Percentiles rank a stretch among this genome's conserved stretches.
Evolutionary conservation across 1,140 invertebrate species (phyloP).

Genomic region (Elymnias hypermnestra): DNA sequence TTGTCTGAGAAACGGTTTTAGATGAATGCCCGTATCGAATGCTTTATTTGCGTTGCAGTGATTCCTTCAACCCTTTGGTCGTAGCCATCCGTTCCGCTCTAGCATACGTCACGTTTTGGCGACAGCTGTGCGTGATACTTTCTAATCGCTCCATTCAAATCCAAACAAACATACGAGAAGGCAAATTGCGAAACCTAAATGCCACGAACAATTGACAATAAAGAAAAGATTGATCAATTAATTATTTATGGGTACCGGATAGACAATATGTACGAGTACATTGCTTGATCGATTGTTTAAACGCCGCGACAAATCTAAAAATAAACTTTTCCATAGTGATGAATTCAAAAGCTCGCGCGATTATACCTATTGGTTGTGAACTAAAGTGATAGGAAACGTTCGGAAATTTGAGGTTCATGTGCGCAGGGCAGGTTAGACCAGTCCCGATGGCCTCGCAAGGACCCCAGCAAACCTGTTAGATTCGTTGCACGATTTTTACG

Average conservation of each 20-base stretch:
- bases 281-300: conserved; percentile 30
- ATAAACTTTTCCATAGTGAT: background rate
- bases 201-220: conserved; percentile 49
- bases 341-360: background rate
- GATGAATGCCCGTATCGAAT: conserved; percentile 57
- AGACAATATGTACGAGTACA: conserved; percentile 20
- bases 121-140: conserved; percentile 70
- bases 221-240: conserved; percentile 54
- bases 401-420: conserved; percentile 71
- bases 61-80: conserved; percentile 62
- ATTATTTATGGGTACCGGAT: conserved; percentile 48
- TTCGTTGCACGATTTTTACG: conserved; percentile 76
- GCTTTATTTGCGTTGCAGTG: conserved; percentile 56
- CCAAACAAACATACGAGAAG: conserved; percentile 57
- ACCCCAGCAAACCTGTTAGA: conserved; percentile 75
- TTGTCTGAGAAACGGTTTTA: conserved; percentile 42
- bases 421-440: conserved; percentile 74
- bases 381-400: conserved; percentile 63
- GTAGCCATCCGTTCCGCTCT: conserved; percentile 64
- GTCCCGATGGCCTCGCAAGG: conserved; percentile 73
- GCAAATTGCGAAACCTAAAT: conserved; percentile 58
- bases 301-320: conserved; percentile 1
- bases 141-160: conserved; percentile 65
- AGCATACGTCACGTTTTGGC: conserved; percentile 63
- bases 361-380: conserved; percentile 23